Evolutionary conservation across 1,140 invertebrate species (phyloP).

Genomic region (Rhizoglyphus robini): DNA sequence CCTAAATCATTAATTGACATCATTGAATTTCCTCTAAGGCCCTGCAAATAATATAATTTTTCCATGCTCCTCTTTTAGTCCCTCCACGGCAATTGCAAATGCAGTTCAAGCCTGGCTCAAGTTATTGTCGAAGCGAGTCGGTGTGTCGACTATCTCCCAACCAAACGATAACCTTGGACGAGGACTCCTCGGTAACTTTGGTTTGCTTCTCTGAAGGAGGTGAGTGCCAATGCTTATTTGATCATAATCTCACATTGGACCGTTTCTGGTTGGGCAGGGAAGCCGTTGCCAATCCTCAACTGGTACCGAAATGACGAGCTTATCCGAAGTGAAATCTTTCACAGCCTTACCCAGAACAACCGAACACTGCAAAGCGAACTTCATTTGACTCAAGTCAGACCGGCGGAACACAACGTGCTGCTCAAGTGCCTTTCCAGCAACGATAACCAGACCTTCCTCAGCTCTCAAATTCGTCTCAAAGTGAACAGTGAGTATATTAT

Average conservation of each 20-base stretch:
- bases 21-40: not conserved
- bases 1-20: not conserved
- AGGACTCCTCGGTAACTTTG: conserved; percentile 10
- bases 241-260: not conserved
- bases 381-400: not conserved
- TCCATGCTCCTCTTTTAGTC: conserved; percentile 4
- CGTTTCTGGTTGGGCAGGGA: not conserved
- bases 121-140: not conserved
- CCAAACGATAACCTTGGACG: conserved; percentile 10
- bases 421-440: conserved; percentile 13
- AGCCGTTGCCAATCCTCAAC: conserved; percentile 10
- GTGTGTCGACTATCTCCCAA: not conserved
- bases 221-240: not conserved
- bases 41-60: not conserved
- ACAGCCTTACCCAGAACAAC: not conserved
- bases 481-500: conserved; percentile 14
- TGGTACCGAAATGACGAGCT: conserved; percentile 8
- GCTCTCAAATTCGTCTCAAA: not conserved
- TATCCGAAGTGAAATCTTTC: conserved; percentile 4
- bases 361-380: conserved; percentile 15
- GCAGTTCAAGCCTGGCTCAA: not conserved
- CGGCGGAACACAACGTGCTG: not conserved
- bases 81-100: conserved; percentile 11
- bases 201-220: conserved; percentile 14
- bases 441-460: conserved; percentile 17